phyloP scores from a whole-genome alignment of 2,888 invertebrate species.

The Reticulitermes lucifugus region DNA sequence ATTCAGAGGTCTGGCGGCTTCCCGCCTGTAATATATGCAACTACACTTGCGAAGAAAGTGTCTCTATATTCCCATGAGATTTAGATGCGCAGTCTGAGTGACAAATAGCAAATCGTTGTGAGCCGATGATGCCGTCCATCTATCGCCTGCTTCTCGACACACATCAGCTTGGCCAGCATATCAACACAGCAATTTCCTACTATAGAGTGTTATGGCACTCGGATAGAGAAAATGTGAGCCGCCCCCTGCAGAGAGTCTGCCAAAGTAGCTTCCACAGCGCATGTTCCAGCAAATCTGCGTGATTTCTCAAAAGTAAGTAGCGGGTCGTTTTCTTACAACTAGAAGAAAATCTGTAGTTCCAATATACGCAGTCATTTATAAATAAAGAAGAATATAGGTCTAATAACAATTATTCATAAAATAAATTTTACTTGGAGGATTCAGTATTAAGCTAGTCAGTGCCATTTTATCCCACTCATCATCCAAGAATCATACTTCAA shows the following conservation, averaged over 20 bases:
- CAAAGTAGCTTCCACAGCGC: neutral
- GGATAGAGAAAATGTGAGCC: neutral
- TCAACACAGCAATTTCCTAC: conserved; percentile 2
- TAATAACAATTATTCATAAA: no score
- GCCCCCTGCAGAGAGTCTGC: neutral
- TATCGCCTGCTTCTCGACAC: neutral
- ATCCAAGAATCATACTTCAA: no score
- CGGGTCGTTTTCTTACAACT: no score
- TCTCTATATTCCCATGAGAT: neutral
- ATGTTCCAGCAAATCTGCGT: neutral
- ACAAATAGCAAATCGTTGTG: neutral
- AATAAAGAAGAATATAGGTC: no score
- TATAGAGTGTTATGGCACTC: neutral
- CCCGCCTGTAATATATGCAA: no score
- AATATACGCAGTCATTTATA: no score
- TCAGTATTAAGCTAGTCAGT: no score
- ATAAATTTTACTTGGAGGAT: no score
- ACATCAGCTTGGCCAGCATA: neutral
- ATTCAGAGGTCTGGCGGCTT: no score
- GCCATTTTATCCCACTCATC: no score
- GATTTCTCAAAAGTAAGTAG: neutral
- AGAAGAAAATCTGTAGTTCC: no score
- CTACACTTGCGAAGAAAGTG: no score
- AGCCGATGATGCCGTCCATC: neutral
- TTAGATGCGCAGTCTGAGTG: neutral